A percentile compares a stretch with the other conserved stretches of the same genome.
These are phyloP conservation scores for Pangasius mekongensis DNA, from an alignment of 2,797 vertebrate genomes.

Conservation along the genomic window DNA sequence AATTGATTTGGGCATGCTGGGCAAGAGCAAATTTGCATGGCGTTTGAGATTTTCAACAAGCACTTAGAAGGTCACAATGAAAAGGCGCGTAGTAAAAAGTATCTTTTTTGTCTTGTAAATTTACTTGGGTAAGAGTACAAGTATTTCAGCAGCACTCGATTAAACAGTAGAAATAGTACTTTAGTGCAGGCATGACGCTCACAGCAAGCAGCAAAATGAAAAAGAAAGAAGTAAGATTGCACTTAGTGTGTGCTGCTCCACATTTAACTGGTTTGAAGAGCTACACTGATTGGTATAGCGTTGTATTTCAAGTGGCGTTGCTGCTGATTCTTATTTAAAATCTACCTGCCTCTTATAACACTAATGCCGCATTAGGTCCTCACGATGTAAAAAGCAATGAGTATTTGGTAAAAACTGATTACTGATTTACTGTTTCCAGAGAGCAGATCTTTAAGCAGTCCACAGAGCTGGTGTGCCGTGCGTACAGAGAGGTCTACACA, in stretches of 20 bases:
- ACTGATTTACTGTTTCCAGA: slow-evolving; percentile 68
- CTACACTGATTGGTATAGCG: not conserved
- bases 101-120: slow-evolving; percentile 29
- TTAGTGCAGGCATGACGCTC: not conserved
- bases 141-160: not conserved
- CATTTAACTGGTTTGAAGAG: not conserved
- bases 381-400: not conserved
- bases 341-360: not conserved
- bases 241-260: not conserved
- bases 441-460: slow-evolving; percentile 94
- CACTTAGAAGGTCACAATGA: slow-evolving; percentile 21
- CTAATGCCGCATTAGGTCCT: not conserved
- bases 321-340: not conserved
- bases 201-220: not conserved
- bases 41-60: slow-evolving; percentile 26
- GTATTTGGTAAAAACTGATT: not conserved
- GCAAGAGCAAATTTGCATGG: not conserved
- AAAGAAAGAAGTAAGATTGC: no score
- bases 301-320: not conserved
- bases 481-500: slow-evolving; percentile 87
- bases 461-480: slow-evolving; percentile 91
- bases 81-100: slow-evolving; percentile 14
- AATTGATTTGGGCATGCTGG: not conserved
- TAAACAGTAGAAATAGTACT: not conserved
- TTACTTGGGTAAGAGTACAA: not conserved